Conservation (phyloP, 2,797 vertebrate genomes). For the Platyrinchus mystaceus region DNA sequence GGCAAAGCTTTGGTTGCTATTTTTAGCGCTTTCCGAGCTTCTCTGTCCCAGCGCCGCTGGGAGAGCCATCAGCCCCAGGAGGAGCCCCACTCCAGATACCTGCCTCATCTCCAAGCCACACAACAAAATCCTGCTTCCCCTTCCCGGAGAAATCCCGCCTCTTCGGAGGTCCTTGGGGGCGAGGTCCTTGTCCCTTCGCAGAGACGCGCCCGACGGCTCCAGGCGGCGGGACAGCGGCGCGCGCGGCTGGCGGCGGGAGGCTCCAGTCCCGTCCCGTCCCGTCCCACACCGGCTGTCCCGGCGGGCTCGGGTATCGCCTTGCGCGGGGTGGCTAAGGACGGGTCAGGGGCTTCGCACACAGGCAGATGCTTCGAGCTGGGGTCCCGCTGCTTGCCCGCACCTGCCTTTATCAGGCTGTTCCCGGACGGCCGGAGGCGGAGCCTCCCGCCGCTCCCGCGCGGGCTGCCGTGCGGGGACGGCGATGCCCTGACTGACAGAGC, state of each 20-base stretch:
- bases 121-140: slow-evolving; percentile 7
- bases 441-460: background rate
- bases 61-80: slow-evolving; percentile 41
- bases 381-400: background rate
- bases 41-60: slow-evolving; percentile 23
- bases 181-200: background rate
- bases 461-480: background rate
- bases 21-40: background rate
- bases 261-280: background rate
- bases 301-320: background rate
- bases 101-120: slow-evolving; percentile 17
- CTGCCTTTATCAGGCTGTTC: slow-evolving; percentile 59
- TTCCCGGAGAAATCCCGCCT: slow-evolving; percentile 41
- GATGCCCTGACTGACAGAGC: background rate
- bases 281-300: background rate
- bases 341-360: background rate
- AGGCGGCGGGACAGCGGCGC: background rate
- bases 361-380: slow-evolving; percentile 8
- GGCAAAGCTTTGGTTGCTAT: slow-evolving; percentile 71
- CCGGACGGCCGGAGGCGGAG: slow-evolving; percentile 33
- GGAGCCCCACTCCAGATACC: background rate
- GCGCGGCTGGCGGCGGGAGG: background rate
- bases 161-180: background rate
- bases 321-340: background rate
- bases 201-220: background rate